These are phyloP conservation scores for Drosophila borealis DNA, from an alignment of 2,888 invertebrate species.

Conservation along the genomic window DNA sequence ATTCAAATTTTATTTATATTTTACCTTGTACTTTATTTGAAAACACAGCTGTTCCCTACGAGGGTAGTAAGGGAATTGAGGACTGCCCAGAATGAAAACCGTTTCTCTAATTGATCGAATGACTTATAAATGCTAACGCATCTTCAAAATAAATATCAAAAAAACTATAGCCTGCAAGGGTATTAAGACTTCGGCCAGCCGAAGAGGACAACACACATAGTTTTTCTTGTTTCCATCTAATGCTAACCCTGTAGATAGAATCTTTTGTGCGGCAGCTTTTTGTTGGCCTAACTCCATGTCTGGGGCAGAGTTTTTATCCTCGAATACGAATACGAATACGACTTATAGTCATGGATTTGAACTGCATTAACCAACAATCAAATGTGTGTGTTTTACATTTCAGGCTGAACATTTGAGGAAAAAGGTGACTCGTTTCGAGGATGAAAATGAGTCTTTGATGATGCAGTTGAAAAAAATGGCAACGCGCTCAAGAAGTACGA, in stretches of 20 bases:
- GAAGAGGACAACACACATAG: neutral
- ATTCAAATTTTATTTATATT: no score
- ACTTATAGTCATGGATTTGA: slow-evolving; percentile 7
- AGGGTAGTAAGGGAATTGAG: neutral
- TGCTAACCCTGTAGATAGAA: slow-evolving; percentile 40
- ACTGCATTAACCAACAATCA: slow-evolving; percentile 31
- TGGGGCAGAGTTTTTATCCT: slow-evolving; percentile 67
- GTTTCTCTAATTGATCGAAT: no score
- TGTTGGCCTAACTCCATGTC: slow-evolving; percentile 20
- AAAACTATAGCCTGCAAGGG: neutral
- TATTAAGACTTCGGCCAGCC: neutral
- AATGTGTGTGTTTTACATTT: slow-evolving; percentile 77
- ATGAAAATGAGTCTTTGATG: slow-evolving; percentile 98
- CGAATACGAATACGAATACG: slow-evolving; percentile 55
- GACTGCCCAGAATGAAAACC: no score
- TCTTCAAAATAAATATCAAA: no score
- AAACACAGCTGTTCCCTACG: neutral
- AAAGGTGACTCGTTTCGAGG: slow-evolving; percentile 96
- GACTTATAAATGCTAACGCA: no score
- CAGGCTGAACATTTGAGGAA: slow-evolving; percentile 95
- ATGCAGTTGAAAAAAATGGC: slow-evolving; percentile 98
- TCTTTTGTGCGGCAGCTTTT: slow-evolving; percentile 17
- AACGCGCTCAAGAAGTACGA: slow-evolving; percentile 92
- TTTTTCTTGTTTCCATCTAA: slow-evolving; percentile 12
- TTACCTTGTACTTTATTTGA: neutral